Conservation (phyloP, 2,888 invertebrate genomes). For the Barypeithes pellucidus region DNA sequence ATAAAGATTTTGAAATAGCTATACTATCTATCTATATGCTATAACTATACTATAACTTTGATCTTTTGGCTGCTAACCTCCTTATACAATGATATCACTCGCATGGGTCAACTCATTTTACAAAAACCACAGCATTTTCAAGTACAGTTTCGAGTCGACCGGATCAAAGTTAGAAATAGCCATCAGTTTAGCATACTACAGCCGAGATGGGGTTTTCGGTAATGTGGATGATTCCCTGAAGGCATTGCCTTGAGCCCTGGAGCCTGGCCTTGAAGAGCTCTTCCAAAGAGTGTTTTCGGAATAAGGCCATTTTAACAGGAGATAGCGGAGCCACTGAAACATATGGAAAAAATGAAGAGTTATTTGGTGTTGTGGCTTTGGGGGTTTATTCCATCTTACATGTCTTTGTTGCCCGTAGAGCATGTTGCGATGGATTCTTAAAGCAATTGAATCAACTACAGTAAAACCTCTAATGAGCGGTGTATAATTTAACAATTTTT, state of each 20-base stretch:
- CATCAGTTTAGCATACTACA: constrained; percentile 78
- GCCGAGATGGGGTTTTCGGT: constrained; percentile 87
- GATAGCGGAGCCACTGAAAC: constrained; percentile 82
- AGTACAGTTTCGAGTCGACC: constrained; percentile 1
- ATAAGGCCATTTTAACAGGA: constrained; percentile 80
- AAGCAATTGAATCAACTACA: too few relatives aligned
- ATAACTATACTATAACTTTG: too few relatives aligned
- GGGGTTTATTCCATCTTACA: too few relatives aligned
- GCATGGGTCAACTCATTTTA: too few relatives aligned
- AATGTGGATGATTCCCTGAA: constrained; percentile 79
- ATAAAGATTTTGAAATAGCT: too few relatives aligned
- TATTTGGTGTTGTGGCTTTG: constrained; percentile 22
- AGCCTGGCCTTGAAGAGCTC: constrained; percentile 72
- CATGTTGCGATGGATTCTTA: too few relatives aligned
- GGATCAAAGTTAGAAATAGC: constrained; percentile 5
- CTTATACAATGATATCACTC: too few relatives aligned
- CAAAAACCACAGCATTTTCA: constrained; percentile 10
- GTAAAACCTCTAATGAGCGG: too few relatives aligned
- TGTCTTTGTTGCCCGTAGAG: too few relatives aligned
- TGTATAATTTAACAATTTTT: too few relatives aligned
- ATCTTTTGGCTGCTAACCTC: too few relatives aligned
- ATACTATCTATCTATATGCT: too few relatives aligned
- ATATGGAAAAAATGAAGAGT: constrained; percentile 44
- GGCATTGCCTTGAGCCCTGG: constrained; percentile 70
- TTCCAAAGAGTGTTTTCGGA: constrained; percentile 76